A percentile compares a stretch with the other conserved stretches of the same genome.
Conservation (phyloP, 2,113 vertebrate species). For the Microtus montanus region DNA sequence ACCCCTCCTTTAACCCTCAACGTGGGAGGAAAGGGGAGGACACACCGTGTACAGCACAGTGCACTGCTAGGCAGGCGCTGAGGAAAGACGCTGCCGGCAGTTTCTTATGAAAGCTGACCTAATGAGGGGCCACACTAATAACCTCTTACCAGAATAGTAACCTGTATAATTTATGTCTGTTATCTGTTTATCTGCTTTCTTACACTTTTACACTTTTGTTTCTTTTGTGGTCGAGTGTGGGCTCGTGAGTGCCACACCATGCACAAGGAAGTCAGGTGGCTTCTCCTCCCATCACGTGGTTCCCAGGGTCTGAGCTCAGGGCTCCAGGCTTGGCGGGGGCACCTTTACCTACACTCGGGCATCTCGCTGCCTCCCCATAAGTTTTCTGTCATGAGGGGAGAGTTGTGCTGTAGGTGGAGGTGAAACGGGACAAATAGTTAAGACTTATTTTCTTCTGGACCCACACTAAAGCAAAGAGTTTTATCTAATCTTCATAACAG, state of each 20-base stretch:
- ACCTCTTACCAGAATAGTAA: neutral
- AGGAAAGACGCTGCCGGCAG: neutral
- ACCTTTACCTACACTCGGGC: neutral
- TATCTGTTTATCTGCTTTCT: neutral
- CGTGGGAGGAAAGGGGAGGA: neutral
- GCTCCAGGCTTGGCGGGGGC: neutral
- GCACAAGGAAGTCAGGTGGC: neutral
- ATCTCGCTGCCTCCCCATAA: neutral
- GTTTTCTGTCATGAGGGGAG: neutral
- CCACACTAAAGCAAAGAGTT: neutral
- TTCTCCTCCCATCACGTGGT: neutral
- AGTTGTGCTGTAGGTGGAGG: neutral
- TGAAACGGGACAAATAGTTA: neutral
- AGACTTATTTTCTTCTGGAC: neutral
- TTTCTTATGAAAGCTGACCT: neutral
- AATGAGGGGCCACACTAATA: neutral
- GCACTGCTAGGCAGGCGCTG: neutral
- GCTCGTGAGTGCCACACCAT: neutral
- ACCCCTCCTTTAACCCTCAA: neutral
- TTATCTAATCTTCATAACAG: constrained; percentile 1
- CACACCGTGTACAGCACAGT: neutral
- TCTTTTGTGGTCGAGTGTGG: neutral
- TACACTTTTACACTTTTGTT: neutral
- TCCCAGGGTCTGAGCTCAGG: neutral
- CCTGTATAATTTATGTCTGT: neutral